A percentile compares a stretch with the other conserved stretches of the same genome.
These are phyloP conservation scores for Danio aesculapii DNA, from an alignment of 2,797 vertebrate genomes.

Conservation along the genomic window DNA sequence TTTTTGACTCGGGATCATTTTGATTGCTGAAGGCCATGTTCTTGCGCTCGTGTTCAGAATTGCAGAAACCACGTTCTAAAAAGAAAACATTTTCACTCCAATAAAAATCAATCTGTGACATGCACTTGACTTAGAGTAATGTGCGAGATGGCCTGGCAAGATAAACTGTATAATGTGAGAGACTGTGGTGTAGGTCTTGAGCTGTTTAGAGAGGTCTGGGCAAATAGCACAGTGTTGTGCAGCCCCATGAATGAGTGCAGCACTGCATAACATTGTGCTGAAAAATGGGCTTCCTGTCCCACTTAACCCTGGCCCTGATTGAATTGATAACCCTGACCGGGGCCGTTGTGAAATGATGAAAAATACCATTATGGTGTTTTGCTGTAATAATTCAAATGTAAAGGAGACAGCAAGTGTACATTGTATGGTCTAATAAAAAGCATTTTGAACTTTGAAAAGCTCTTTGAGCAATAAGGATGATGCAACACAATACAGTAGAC, in stretches of 20 bases:
- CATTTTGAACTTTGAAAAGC: not conserved
- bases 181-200: not conserved
- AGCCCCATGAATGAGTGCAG: not conserved
- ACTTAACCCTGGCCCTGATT: not conserved
- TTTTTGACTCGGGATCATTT: not conserved
- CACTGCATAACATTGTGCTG: not conserved
- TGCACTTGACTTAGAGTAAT: conserved; percentile 26
- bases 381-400: conserved; percentile 1
- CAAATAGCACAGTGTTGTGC: conserved; percentile 4
- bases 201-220: conserved; percentile 13
- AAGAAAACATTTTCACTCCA: conserved; percentile 1
- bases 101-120: conserved; percentile 10
- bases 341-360: not conserved
- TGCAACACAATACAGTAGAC: not conserved
- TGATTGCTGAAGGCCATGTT: conserved; percentile 19
- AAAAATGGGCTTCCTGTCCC: conserved; percentile 8
- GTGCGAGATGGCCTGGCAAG: not conserved
- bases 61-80: not conserved
- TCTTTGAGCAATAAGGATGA: not conserved
- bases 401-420: not conserved
- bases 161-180: conserved; percentile 29
- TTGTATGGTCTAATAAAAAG: not conserved
- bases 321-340: not conserved
- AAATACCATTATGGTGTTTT: not conserved
- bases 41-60: conserved; percentile 14